phyloP scores from a whole-genome alignment of 2,797 vertebrate genomes.

The Bradypus variegatus region DNA sequence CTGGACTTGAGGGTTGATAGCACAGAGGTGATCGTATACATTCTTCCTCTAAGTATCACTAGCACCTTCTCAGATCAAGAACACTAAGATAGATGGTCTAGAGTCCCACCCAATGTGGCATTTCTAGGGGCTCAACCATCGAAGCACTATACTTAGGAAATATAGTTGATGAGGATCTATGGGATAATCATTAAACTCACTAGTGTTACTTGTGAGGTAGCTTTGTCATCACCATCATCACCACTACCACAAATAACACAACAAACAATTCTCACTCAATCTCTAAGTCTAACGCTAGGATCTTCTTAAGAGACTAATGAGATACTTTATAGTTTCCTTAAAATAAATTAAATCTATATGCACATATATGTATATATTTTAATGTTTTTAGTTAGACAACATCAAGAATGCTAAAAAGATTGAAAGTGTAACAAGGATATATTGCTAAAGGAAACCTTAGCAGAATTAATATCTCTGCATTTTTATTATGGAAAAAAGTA shows the following conservation, averaged over 20 bases:
- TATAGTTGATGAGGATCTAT: neutral
- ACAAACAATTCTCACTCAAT: neutral
- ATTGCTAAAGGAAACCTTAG: neutral
- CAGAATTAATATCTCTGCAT: neutral
- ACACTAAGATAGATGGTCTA: neutral
- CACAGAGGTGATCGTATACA: neutral
- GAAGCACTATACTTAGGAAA: neutral
- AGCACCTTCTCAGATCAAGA: neutral
- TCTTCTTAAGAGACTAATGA: neutral
- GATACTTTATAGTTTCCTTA: neutral
- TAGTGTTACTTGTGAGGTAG: neutral
- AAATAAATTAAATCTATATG: neutral
- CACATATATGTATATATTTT: neutral
- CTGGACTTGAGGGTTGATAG: neutral
- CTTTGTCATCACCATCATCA: neutral
- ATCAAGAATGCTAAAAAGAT: neutral
- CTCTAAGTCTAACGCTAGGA: neutral
- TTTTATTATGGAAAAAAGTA: neutral
- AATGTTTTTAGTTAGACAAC: conserved; percentile 21
- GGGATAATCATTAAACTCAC: neutral
- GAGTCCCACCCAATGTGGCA: neutral
- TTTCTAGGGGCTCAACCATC: neutral
- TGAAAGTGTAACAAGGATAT: neutral
- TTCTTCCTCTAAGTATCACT: neutral
- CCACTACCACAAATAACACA: neutral